Evolutionary conservation across 2,888 invertebrate species (phyloP), one percentile per base, ranked within the genome.

Genomic region (Thymelicus sylvestris): DNA sequence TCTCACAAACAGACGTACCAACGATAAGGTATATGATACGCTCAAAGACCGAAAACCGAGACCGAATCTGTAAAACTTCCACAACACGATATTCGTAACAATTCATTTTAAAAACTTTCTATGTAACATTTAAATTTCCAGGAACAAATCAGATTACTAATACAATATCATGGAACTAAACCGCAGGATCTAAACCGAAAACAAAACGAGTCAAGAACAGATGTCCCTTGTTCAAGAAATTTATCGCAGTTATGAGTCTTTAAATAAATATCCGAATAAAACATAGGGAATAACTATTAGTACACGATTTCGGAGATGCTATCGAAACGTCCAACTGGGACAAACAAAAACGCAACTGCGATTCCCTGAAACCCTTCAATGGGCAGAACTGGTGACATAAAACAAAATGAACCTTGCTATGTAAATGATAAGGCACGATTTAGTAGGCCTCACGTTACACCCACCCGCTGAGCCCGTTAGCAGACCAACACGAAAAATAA

Each of bases 391-490:
- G 60, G 71, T 48, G 69, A 72, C 69, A 74, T 60, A 75, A 65
- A 10, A 48, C 65, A 82, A 83, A 83, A 81, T 77, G 77, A 80
- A 81, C 78, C 80, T 80, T 85, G 83, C 72, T 7, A 0, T 31
- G 31, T 67, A 66, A 52, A 13, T 6, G 69, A 77, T 84, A 87
- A 80, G 79, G 83, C 79, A 77, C 72, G 77, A 78, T 83, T 75
- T 85, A 74, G 71, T 55, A 77, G 71, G 15, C 70, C 72, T 68
- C 71, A 59, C 55, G 55, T 61, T 24, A 55, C 65, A 78, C 80
- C 86, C 91, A 81, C 93, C 93, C 86, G 92, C 93, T 90, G 92
- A 65, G 93, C 79, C 87, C 89, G 92, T 92, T 89, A 91, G 90
- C 92, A 89, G 87, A 82, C 84, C 88, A 85, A 87, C 89, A 86